Conservation (phyloP, 1,140 invertebrate species). For the Saccostrea echinata region DNA sequence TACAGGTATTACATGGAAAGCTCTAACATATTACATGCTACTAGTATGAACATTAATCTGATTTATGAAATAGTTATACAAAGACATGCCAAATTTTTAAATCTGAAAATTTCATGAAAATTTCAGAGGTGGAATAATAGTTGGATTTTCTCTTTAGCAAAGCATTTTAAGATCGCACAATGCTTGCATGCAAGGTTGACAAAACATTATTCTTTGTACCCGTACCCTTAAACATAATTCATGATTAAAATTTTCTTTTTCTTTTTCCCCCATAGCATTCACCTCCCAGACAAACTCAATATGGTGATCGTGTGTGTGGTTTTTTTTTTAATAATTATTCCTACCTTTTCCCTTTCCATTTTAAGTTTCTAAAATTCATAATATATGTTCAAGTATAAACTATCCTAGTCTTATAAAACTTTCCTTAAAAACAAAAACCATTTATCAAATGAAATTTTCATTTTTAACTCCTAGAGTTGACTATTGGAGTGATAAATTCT, state of each 20-base stretch:
- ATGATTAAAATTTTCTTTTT: background rate
- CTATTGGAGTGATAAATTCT: too few relatives aligned
- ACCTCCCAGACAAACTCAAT: background rate
- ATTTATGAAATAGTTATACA: background rate
- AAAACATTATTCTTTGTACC: background rate
- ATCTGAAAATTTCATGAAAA: background rate
- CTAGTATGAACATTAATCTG: slow-evolving; percentile 19
- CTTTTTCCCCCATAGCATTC: background rate
- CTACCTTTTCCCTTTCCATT: slow-evolving; percentile 35
- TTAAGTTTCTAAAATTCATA: slow-evolving; percentile 18
- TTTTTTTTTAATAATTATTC: background rate
- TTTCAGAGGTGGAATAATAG: background rate
- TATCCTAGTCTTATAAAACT: too few relatives aligned
- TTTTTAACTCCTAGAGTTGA: too few relatives aligned
- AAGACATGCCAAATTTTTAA: background rate
- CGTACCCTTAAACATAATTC: background rate
- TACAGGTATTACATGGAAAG: slow-evolving; percentile 9
- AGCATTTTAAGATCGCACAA: background rate
- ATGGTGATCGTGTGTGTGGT: background rate
- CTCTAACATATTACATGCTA: slow-evolving; percentile 23
- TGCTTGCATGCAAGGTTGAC: background rate
- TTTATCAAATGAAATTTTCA: too few relatives aligned
- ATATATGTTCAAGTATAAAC: slow-evolving; percentile 42
- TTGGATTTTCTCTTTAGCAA: background rate
- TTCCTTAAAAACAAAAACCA: too few relatives aligned